Conservation (phyloP, 2,888 invertebrate genomes). For the Teinopalpus imperialis region DNA sequence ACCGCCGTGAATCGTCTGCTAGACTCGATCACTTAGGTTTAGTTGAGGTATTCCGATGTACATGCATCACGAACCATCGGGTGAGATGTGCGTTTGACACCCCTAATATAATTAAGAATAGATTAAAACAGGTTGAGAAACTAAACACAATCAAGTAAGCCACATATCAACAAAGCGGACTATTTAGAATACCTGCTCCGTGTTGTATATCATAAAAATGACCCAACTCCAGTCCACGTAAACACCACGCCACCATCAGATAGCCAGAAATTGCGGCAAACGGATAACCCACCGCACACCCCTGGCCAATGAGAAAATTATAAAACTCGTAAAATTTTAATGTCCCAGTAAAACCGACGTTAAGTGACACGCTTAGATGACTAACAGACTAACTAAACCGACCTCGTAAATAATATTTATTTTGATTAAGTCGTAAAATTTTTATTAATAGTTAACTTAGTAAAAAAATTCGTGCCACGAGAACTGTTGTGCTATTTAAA, state of each 20-base stretch:
- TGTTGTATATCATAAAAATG: conserved; percentile 15
- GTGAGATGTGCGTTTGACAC: too few relatives aligned
- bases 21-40: too few relatives aligned
- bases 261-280: neutral
- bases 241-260: neutral
- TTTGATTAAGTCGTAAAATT: conserved; percentile 24
- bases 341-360: conserved; percentile 15
- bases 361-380: conserved; percentile 7
- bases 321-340: conserved; percentile 19
- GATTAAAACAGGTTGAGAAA: too few relatives aligned
- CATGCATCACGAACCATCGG: too few relatives aligned
- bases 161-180: neutral
- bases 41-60: too few relatives aligned
- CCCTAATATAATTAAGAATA: too few relatives aligned
- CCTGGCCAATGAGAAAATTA: conserved; percentile 11
- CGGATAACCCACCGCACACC: neutral
- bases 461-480: too few relatives aligned
- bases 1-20: too few relatives aligned
- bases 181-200: neutral
- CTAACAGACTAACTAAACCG: conserved; percentile 8
- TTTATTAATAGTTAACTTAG: too few relatives aligned
- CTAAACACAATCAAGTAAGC: neutral
- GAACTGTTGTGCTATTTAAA: too few relatives aligned
- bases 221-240: conserved; percentile 3
- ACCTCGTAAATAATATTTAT: conserved; percentile 22